phyloP scores from a whole-genome alignment of 2,888 invertebrate genomes.

The Oegoconia quadripuncta region DNA sequence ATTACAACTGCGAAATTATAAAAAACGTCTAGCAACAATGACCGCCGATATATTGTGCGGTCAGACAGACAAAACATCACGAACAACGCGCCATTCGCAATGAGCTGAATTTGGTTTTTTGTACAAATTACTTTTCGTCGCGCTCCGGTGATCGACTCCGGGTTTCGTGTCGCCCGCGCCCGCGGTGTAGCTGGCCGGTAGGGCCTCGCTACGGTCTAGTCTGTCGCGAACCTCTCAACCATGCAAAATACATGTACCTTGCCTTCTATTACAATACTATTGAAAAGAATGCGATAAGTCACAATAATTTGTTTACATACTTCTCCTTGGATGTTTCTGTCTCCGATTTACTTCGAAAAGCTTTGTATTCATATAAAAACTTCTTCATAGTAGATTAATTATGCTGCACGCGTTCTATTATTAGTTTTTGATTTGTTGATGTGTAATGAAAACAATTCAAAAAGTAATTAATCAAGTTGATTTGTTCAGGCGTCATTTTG shows the following conservation, averaged over 20 bases:
- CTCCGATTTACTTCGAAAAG: constrained; percentile 43
- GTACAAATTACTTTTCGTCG: constrained; percentile 77
- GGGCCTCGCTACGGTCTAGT: constrained; percentile 39
- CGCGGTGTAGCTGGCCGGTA: constrained; percentile 29
- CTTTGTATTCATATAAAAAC: constrained; percentile 70
- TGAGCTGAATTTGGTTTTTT: constrained; percentile 76
- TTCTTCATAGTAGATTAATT: constrained; percentile 50
- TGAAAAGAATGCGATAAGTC: too few species aligned
- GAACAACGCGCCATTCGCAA: constrained; percentile 72
- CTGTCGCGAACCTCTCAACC: constrained; percentile 39
- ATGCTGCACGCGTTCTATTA: background rate
- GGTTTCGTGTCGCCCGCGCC: constrained; percentile 30
- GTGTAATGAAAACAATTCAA: too few species aligned
- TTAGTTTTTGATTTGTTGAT: too few species aligned
- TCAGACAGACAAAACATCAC: constrained; percentile 77
- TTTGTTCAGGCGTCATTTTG: too few species aligned
- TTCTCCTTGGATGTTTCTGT: constrained; percentile 38
- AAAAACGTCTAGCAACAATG: constrained; percentile 74
- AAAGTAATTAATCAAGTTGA: too few species aligned
- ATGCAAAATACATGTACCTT: constrained; percentile 24
- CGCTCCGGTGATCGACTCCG: constrained; percentile 73
- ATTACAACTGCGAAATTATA: constrained; percentile 54
- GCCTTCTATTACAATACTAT: constrained; percentile 9
- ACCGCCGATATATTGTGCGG: constrained; percentile 74
- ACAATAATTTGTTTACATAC: constrained; percentile 43